Conservation (phyloP, 2,888 invertebrate genomes). For the Choristoneura rosaceana region DNA sequence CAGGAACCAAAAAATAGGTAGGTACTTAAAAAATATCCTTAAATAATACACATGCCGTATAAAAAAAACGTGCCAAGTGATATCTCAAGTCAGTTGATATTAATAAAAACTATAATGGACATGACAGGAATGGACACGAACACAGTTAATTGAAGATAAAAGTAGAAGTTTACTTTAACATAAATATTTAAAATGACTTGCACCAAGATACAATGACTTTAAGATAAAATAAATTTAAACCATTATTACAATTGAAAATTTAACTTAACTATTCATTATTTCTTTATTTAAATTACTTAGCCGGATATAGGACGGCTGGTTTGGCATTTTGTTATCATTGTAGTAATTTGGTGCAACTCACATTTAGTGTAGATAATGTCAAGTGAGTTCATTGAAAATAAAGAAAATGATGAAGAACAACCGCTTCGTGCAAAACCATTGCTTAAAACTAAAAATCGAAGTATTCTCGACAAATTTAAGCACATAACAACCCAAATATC, state of each 20-base stretch:
- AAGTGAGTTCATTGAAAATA: constrained; percentile 32
- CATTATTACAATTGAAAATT: too few relatives aligned
- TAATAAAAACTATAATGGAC: not conserved
- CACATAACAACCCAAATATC: constrained; percentile 80
- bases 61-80: not conserved
- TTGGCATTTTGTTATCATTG: too few relatives aligned
- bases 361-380: not conserved
- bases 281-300: too few relatives aligned
- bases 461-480: not conserved
- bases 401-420: constrained; percentile 62
- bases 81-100: constrained; percentile 1
- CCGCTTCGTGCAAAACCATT: constrained; percentile 78
- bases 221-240: too few relatives aligned
- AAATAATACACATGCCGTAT: not conserved
- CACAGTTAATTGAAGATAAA: not conserved
- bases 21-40: too few relatives aligned
- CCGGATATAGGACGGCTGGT: too few relatives aligned
- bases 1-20: too few relatives aligned
- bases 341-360: too few relatives aligned
- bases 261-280: too few relatives aligned
- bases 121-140: not conserved
- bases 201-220: too few relatives aligned
- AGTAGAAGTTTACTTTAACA: not conserved
- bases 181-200: not conserved
- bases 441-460: not conserved